Percentiles rank a stretch among this genome's conserved stretches.
Conservation (phyloP, 2,113 vertebrate genomes). For the Hippocampus mohnikei region DNA sequence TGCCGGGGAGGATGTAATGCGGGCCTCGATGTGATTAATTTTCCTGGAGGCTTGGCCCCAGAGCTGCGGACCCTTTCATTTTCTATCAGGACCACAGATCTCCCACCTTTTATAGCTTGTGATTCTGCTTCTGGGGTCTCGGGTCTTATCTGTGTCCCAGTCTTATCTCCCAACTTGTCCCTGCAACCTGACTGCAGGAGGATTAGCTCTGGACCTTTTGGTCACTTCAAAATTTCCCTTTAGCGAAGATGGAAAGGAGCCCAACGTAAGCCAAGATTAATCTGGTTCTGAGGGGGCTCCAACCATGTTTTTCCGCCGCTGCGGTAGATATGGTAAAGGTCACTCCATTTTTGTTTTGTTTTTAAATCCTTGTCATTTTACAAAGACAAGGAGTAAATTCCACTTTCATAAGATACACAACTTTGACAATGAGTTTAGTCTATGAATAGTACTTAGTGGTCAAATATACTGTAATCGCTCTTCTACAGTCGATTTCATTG, state of each 20-base stretch:
- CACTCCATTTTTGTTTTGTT: constrained; percentile 20
- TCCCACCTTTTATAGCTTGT: constrained; percentile 21
- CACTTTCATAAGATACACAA: constrained; percentile 2
- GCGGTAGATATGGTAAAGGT: constrained; percentile 22
- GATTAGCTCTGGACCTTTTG: constrained; percentile 61
- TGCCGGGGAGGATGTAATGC: constrained; percentile 16
- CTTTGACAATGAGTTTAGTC: neutral
- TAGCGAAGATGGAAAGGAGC: constrained; percentile 42
- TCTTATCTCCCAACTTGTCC: constrained; percentile 63
- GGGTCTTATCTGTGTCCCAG: constrained; percentile 53
- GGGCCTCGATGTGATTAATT: constrained; percentile 50
- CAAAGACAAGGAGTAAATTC: constrained; percentile 7
- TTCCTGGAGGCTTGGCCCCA: constrained; percentile 38
- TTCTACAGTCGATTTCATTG: constrained; percentile 14
- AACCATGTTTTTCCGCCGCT: constrained; percentile 30
- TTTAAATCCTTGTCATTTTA: constrained; percentile 31
- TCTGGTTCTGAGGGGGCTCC: constrained; percentile 20
- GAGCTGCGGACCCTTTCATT: constrained; percentile 47
- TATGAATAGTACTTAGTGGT: neutral
- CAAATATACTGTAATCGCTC: neutral
- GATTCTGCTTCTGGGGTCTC: constrained; percentile 56
- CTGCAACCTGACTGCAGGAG: constrained; percentile 59
- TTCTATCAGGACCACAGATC: constrained; percentile 53
- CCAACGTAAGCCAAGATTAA: constrained; percentile 42
- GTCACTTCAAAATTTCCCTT: constrained; percentile 52